Percentiles rank a stretch among this genome's conserved stretches.
phyloP scores from a whole-genome alignment of 2,888 invertebrate species.

The Tribolium freemani region DNA sequence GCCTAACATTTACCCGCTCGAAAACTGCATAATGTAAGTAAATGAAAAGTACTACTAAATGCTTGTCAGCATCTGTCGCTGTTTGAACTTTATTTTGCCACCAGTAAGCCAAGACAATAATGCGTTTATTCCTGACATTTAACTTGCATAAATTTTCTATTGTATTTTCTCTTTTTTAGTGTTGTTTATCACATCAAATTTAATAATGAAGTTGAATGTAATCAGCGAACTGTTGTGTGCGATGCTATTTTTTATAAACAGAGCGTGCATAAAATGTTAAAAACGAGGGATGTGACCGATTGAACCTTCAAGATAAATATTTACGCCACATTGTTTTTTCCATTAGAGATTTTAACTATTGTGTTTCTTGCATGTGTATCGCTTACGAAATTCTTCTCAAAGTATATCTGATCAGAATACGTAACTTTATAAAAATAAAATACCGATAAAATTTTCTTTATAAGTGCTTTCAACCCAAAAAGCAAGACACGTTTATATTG shows the following conservation, averaged over 20 bases:
- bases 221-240: neutral
- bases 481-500: neutral
- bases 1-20: neutral
- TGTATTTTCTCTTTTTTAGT: neutral
- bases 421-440: neutral
- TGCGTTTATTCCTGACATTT: conserved; percentile 12
- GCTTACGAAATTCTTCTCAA: neutral
- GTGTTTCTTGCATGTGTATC: conserved; percentile 1
- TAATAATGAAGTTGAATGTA: neutral
- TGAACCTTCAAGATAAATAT: neutral
- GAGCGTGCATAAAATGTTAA: neutral
- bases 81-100: conserved; percentile 6
- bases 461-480: neutral
- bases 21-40: conserved; percentile 18
- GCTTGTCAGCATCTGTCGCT: neutral
- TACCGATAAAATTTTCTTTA: neutral
- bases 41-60: conserved; percentile 9
- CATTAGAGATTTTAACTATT: neutral
- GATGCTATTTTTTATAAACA: neutral
- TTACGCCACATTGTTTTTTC: conserved; percentile 18
- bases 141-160: neutral
- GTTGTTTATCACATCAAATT: neutral
- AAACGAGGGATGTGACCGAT: neutral
- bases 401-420: conserved; percentile 6
- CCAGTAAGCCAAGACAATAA: neutral